phyloP scores from a whole-genome alignment of 2,113 vertebrate genomes.

The Eurypyga helias region DNA sequence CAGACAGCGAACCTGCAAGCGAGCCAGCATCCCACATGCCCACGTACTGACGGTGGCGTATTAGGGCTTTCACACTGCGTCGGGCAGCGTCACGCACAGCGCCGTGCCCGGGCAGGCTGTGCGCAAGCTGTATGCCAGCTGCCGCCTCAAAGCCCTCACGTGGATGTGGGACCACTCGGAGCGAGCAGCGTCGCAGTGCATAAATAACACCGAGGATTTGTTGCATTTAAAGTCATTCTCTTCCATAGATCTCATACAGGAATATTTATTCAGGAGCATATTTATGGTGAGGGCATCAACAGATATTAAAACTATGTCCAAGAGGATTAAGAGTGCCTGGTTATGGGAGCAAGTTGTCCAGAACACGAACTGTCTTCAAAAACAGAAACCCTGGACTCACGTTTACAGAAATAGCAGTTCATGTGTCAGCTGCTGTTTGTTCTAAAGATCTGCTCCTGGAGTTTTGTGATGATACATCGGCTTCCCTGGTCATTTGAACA shows the following conservation, averaged over 20 bases:
- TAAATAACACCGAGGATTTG: background rate
- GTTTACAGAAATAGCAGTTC: background rate
- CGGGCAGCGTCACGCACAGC: background rate
- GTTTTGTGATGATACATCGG: background rate
- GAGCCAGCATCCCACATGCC: background rate
- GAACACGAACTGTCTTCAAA: background rate
- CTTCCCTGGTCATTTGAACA: background rate
- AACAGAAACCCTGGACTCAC: background rate
- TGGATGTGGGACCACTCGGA: background rate
- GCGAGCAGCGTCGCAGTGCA: background rate
- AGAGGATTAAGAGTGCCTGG: background rate
- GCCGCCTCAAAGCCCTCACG: background rate
- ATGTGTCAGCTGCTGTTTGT: background rate
- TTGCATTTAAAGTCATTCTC: background rate
- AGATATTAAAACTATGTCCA: background rate
- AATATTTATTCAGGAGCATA: background rate
- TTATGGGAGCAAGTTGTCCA: background rate
- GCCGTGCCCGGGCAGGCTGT: background rate
- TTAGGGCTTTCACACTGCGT: background rate
- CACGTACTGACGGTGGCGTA: fast-evolving
- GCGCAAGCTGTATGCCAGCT: background rate
- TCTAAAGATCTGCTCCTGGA: background rate
- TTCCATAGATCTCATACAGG: background rate
- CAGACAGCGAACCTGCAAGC: background rate
- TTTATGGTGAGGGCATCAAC: background rate